Conservation (phyloP, 2,113 vertebrate genomes). For the Hystrix brachyura region DNA sequence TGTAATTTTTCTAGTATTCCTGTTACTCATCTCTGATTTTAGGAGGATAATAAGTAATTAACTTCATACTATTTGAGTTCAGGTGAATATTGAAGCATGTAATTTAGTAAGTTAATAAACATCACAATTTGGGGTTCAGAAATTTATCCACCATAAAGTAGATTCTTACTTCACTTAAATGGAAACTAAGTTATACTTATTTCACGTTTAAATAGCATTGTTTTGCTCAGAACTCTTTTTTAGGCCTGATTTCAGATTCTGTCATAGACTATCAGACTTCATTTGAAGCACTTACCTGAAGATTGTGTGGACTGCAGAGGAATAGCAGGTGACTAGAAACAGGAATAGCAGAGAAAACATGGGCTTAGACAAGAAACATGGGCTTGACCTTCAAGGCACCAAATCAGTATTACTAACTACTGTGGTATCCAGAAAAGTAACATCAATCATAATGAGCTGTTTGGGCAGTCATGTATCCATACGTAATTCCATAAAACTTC, state of each 20-base stretch:
- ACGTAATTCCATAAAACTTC: conserved; percentile 87
- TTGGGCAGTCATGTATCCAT: conserved; percentile 84
- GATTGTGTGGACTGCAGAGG: not conserved
- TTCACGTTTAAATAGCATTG: conserved; percentile 30
- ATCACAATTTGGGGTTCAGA: conserved; percentile 33
- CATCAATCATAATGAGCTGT: conserved; percentile 83
- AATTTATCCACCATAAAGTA: conserved; percentile 39
- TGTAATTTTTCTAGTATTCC: not conserved
- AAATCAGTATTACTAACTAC: conserved; percentile 80
- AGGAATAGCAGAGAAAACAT: conserved; percentile 59
- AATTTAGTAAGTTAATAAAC: conserved; percentile 41
- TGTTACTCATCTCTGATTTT: conserved; percentile 10
- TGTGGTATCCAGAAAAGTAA: conserved; percentile 84
- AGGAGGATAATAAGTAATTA: not conserved
- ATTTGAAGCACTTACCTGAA: conserved; percentile 48
- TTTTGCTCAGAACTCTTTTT: conserved; percentile 53
- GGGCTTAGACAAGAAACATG: conserved; percentile 69
- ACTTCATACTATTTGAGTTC: not conserved
- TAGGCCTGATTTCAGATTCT: conserved; percentile 26
- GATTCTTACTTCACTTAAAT: conserved; percentile 53
- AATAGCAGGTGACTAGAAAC: conserved; percentile 54
- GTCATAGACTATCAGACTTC: not conserved
- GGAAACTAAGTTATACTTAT: conserved; percentile 35
- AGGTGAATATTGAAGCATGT: conserved; percentile 24
- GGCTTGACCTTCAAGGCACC: conserved; percentile 78